phyloP scores from a whole-genome alignment of 2,113 vertebrate species.

The Collichthys lucidus region DNA sequence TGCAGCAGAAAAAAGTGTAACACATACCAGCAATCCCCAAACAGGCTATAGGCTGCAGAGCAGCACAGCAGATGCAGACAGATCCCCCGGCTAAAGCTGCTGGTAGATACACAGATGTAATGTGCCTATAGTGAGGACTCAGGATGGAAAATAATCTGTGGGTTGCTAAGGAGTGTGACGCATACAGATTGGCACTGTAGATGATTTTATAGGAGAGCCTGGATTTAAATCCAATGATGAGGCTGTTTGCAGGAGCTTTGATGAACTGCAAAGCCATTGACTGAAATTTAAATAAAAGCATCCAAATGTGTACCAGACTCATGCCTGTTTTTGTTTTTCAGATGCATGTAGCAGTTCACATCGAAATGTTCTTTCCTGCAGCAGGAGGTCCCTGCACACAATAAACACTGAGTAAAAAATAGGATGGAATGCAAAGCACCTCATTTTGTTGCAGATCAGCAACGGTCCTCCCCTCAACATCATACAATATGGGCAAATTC shows the following conservation, averaged over 20 bases:
- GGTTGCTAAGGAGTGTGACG: slow-evolving; percentile 40
- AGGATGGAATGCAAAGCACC: not conserved
- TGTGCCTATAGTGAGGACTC: slow-evolving; percentile 38
- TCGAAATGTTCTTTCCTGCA: not conserved
- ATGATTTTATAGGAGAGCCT: slow-evolving; percentile 15
- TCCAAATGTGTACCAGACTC: not conserved
- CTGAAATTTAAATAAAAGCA: not conserved
- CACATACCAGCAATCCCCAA: slow-evolving; percentile 53
- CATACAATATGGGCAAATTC: not conserved
- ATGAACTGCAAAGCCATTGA: slow-evolving; percentile 20
- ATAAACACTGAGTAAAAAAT: not conserved
- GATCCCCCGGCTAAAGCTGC: slow-evolving; percentile 57
- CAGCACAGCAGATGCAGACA: slow-evolving; percentile 66
- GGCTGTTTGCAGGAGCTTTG: slow-evolving; percentile 33
- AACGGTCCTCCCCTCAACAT: not conserved
- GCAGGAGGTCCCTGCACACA: not conserved
- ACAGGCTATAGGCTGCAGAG: slow-evolving; percentile 57
- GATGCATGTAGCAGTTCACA: too few relatives aligned
- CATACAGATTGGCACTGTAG: slow-evolving; percentile 50
- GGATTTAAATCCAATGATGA: slow-evolving; percentile 46
- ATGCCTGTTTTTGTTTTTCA: too few relatives aligned
- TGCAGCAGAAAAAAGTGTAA: slow-evolving; percentile 57
- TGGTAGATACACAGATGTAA: slow-evolving; percentile 57
- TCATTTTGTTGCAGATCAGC: not conserved
- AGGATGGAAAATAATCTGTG: slow-evolving; percentile 29